Base-by-base conservation (phyloP, 2,888 invertebrate genomes). In the Crepidodera aurea region DNA sequence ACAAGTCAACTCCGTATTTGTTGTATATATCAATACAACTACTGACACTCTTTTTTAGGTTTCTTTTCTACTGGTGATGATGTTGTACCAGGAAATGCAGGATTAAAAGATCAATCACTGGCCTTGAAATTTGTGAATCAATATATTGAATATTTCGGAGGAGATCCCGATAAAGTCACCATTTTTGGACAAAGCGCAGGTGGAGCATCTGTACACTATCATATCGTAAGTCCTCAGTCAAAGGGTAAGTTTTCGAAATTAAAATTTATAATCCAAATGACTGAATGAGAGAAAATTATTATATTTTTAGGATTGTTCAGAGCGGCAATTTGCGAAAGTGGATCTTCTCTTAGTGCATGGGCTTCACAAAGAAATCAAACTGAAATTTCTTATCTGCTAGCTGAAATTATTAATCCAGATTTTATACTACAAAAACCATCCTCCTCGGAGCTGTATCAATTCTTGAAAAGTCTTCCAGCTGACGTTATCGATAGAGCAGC, bases 271-370 rank as follows among this genome's bases (percentile, higher is more conserved):
- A n/a, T 34, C n/a, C 40, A 40, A 18, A 15, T 5, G 4, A 15
- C 6, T 15, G 2, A 37, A 37, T 40, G 8, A 13, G 60, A 50
- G 22, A 25, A 3, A 1, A 1, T 19, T 18, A 10, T 40, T 60
- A 39, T 39, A n/a, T 6, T 58, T 69, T 34, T 37, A 73, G 71
- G 76, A n/a, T 63, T 77, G 16, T 76, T 79, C 59, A 74, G 76
- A 40, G 73, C 71, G 13, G 79, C 75, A 0, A 79, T 80, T 34
- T 67, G 74, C 10, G 74, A 77, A 63, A 78, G 78, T 64, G 80
- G 79, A 1, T 74, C 74, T 8, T 70, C 76, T 3, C 48, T 80
- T n/a, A 72, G 73, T 59, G 75, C 78, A 1, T 79, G 79, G 79
- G 77, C 80, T 12, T 75, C 76, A 34, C 74, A 75, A 59, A 69